phyloP scores from a whole-genome alignment of 2,113 vertebrate genomes.

The Sciurus niger region DNA sequence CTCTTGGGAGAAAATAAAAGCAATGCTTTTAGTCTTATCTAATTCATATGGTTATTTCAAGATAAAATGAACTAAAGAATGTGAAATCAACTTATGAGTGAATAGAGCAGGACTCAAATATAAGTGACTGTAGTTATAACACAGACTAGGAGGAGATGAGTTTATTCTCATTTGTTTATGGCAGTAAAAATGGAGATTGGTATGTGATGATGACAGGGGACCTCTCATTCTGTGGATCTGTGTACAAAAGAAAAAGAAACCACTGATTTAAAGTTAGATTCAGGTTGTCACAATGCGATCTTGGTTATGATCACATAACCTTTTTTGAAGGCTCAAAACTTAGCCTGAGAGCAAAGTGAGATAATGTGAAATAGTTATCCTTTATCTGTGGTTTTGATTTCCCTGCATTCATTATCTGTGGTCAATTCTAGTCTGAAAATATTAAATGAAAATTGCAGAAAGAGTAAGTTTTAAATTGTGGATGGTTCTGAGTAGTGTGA shows the following conservation, averaged over 20 bases:
- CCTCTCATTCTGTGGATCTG: not conserved
- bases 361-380: not conserved
- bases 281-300: not conserved
- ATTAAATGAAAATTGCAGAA: conserved; percentile 4
- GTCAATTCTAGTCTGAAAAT: not conserved
- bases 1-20: conserved; percentile 34
- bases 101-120: not conserved
- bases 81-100: conserved; percentile 3
- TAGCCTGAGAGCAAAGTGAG: not conserved
- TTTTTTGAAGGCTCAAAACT: conserved; percentile 4
- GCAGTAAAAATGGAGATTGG: conserved; percentile 21
- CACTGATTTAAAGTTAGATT: not conserved
- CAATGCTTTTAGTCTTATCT: not conserved
- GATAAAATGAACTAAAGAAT: conserved; percentile 17
- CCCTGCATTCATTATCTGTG: not conserved
- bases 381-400: not conserved
- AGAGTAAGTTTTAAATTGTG: not conserved
- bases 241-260: not conserved
- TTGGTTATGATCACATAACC: not conserved
- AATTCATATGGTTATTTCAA: conserved; percentile 30
- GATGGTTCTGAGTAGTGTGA: not conserved
- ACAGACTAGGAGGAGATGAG: not conserved
- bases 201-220: not conserved
- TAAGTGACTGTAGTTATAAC: not conserved
- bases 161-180: conserved; percentile 13